Base-by-base conservation (phyloP, 2,888 invertebrate species). In the Nebria brevicollis region DNA sequence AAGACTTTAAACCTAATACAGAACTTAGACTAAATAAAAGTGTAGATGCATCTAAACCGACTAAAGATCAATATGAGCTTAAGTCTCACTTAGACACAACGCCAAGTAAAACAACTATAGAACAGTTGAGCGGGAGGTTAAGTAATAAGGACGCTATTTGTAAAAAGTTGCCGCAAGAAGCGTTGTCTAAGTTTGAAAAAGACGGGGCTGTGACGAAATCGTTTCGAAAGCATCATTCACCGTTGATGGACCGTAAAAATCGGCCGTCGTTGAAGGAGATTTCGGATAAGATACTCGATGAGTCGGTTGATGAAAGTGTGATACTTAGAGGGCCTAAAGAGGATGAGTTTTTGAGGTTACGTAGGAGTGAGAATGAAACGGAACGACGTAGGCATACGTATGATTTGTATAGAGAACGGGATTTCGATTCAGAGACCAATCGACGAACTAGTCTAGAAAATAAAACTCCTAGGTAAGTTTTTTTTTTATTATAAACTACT, bases 381-480 rank as follows among this genome's bases (percentile, higher is more conserved):
- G 81, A 81, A 68, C 75, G 76, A 66, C 54, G 78, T 73, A 79
- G 41, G 75, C 75, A 83, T 65, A 82, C 82, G 72, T 83, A 81
- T 77, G 83, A 82, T 43, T 73, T 76, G 43, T n/a, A 54, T 42
- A 66, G 73, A 10, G 76, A 75, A 26, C 15, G 87, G 86, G 82
- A 85, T 85, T 74, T 84, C 54, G 88, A 88, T n/a, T 66, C 76
- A 66, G 85, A 84, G 72, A 83, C 86, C 73, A 84, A 87, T 81
- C 86, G 86, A 77, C 86, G 88, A 82, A 85, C 87, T 66, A 89
- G 89, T 85, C 85, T 89, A 83, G 89, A 89, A 72, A 86, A 85
- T 80, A 86, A 86, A 82, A 88, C 88, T 84, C 86, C 88, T 34
- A 87, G 87, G 89, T 89, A 85, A 85, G 85, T 85, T 10, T 68